A percentile compares a stretch with the other conserved stretches of the same genome.
These are phyloP conservation scores for Acronicta aceris DNA, from an alignment of 2,888 invertebrate genomes.

Conservation along the genomic window DNA sequence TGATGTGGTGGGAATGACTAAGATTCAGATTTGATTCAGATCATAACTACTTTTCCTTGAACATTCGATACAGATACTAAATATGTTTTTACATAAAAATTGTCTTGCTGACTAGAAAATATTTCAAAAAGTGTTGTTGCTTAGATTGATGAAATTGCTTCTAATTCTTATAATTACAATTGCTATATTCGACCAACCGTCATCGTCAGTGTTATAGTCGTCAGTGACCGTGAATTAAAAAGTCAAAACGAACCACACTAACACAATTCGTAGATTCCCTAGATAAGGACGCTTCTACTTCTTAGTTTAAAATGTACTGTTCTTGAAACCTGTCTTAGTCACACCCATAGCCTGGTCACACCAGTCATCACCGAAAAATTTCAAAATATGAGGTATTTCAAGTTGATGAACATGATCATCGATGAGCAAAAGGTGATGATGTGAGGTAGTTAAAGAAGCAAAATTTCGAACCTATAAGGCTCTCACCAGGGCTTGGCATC, in stretches of 20 bases:
- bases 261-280: too few species aligned
- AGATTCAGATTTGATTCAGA: too few species aligned
- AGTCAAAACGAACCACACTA: too few species aligned
- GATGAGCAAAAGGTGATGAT: slow-evolving; percentile 61
- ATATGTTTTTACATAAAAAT: too few species aligned
- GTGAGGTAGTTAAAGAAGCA: slow-evolving; percentile 80
- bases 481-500: slow-evolving; percentile 90
- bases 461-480: slow-evolving; percentile 88
- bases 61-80: too few species aligned
- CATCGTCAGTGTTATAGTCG: too few species aligned
- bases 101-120: not conserved
- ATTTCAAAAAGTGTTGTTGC: not conserved
- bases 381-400: slow-evolving; percentile 46
- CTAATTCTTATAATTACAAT: not conserved
- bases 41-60: too few species aligned
- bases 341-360: slow-evolving; percentile 47
- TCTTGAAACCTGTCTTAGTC: slow-evolving; percentile 43
- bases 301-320: too few species aligned
- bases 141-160: not conserved
- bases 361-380: slow-evolving; percentile 54
- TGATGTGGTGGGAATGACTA: slow-evolving; percentile 55
- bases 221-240: too few species aligned
- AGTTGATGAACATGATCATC: slow-evolving; percentile 56
- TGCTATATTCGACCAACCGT: too few species aligned
- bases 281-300: not conserved